Evolutionary conservation across 2,888 invertebrate species (phyloP).

Genomic region (Clivina fossor): DNA sequence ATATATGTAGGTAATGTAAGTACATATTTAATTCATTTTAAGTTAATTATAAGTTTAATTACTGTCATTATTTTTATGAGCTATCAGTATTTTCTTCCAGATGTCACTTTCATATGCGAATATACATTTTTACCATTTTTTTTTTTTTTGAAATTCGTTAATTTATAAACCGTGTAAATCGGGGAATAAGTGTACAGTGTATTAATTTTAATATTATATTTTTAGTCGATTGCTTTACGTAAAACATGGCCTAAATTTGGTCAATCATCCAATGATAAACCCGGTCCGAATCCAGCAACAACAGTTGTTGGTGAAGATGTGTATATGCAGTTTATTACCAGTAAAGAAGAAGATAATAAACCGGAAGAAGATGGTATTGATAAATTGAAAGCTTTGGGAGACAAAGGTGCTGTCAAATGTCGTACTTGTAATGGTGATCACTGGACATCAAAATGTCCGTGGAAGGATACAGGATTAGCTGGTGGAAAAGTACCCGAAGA

Average conservation of each 20-base stretch:
- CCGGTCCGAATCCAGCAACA: constrained; percentile 98
- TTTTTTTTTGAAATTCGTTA: no score
- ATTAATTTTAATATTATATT: constrained; percentile 37
- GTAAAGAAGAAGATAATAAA: constrained; percentile 84
- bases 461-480: constrained; percentile 85
- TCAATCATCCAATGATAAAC: constrained; percentile 83
- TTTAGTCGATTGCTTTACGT: constrained; percentile 79
- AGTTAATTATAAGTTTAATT: not conserved
- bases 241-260: constrained; percentile 98
- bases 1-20: no score
- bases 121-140: not conserved
- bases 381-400: constrained; percentile 68
- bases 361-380: constrained; percentile 83
- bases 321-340: constrained; percentile 88
- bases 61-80: not conserved
- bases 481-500: constrained; percentile 64
- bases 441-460: constrained; percentile 98
- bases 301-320: constrained; percentile 96
- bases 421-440: constrained; percentile 94
- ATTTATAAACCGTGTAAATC: no score
- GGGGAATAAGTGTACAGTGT: not conserved
- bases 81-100: not conserved
- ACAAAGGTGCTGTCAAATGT: constrained; percentile 79
- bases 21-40: no score
- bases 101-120: no score